Evolutionary conservation across 2,888 invertebrate genomes (phyloP), one percentile per base, ranked within the genome.

Genomic region (Magallana nippona): DNA sequence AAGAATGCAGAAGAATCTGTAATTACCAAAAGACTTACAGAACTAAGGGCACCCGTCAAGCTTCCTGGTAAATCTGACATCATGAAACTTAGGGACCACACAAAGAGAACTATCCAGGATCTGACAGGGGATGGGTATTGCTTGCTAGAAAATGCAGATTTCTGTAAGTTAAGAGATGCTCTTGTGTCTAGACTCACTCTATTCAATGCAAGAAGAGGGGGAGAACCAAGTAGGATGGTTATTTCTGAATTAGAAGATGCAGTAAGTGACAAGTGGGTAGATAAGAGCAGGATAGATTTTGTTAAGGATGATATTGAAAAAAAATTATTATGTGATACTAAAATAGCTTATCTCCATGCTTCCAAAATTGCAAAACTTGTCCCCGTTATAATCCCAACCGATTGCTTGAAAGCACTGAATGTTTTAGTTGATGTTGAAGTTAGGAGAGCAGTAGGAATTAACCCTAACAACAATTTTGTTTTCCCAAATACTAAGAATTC

Each of bases 181-280:
- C 10, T 81, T 17, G 82, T 85, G 3, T 77, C 77, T 17, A 62
- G 86, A 22, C 55, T 86, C 17, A 84, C 84, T 56, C 77, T 86
- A 13, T 86, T 83, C 55, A 86, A 86, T 77, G 83, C 82, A 22
- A 57, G 83, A 60, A 17, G 86, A n/a, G 79, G 79, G 17, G 86
- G 86, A 22, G 83, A 86, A 78, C 86, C 85, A 78, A 83, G 82
- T 58, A 55, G 85, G 5, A 63, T 85, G 55, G 17, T 58, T 22
- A 17, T 86, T 8, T 55, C 58, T n/a, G 82, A 86, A 60, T 82
- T 79, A 83, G 55, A 82, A n/a, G 86, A 86, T 82, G 86, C 85
- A 11, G 19, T 62, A 19, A 55, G 55, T 17, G 84, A 63, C 3
- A 44, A 15, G 1, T 84, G 82, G 86, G 58, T 79, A 27, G 57